phyloP scores from a whole-genome alignment of 2,797 vertebrate genomes.

The Schizopygopsis malacanthus region DNA sequence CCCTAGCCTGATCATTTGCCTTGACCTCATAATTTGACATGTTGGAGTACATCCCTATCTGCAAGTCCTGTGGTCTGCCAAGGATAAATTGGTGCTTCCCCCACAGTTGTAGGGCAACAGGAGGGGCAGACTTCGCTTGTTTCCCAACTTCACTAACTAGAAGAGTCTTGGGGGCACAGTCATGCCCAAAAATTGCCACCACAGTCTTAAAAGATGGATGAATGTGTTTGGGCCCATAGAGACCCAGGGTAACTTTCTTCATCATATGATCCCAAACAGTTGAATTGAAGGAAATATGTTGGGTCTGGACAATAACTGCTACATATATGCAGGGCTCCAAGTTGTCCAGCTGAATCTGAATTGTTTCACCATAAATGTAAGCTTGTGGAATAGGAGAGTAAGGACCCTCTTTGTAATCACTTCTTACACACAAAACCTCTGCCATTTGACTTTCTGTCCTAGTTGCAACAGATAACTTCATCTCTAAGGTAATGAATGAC shows the following conservation, averaged over 20 bases:
- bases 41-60: conserved; percentile 92
- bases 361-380: conserved; percentile 86
- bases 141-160: conserved; percentile 87
- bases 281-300: conserved; percentile 78
- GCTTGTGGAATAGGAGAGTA: conserved; percentile 82
- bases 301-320: conserved; percentile 84
- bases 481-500: conserved; percentile 87
- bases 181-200: conserved; percentile 92
- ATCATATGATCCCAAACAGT: conserved; percentile 92
- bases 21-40: conserved; percentile 93
- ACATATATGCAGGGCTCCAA: conserved; percentile 95
- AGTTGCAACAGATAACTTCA: conserved; percentile 87
- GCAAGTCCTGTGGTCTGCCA: conserved; percentile 88
- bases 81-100: conserved; percentile 93
- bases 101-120: conserved; percentile 94
- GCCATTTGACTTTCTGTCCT: conserved; percentile 84
- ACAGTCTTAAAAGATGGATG: conserved; percentile 96
- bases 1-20: conserved; percentile 79
- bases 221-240: conserved; percentile 96
- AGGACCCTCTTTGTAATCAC: conserved; percentile 90
- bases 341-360: conserved; percentile 91
- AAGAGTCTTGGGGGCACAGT: conserved; percentile 91
- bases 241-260: conserved; percentile 89
- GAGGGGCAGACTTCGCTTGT: conserved; percentile 78
- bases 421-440: conserved; percentile 87